Base-by-base conservation (phyloP, 2,113 vertebrate genomes). In the Coracopsis vasa region DNA sequence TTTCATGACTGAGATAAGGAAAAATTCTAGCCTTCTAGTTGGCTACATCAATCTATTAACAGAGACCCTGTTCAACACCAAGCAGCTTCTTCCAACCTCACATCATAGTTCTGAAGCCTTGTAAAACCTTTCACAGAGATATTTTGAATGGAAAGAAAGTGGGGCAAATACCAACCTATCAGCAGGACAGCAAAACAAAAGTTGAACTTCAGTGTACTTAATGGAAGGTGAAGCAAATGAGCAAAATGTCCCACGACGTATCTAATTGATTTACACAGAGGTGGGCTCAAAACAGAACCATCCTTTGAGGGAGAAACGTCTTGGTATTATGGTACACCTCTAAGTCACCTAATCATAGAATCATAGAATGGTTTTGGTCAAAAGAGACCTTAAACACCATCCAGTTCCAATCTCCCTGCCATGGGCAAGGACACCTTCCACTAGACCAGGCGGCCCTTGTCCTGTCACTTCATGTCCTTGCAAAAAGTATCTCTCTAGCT, bases 121-220 rank as follows among this genome's bases (percentile, higher is more conserved):
- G 9, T 5, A 65, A 65, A 28, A 47, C 0, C 13, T 74, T 73
- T 27, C 1, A 6, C 31, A 58, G 65, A 45, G 72, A 39, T 29
- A 13, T 10, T 24, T 31, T 1, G 2, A n/a, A 13, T 9, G 60
- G 60, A 71, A 78, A 39, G 10, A 2, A 17, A 8, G 21, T 0
- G 3, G 11, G 60, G 4, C 0, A 1, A 75, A 56, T 31, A 29
- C 42, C 29, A 21, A 4, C 35, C 48, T 64, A 51, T 39, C 72
- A 31, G 21, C 11, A 72, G 28, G 19, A 31, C 21, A 10, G n/a
- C 1, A 5, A 29, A 50, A 28, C 1, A 11, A 50, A 45, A 69
- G 16, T 41, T 77, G 77, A 62, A 27, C 23, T 67, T 72, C 39
- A 64, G 47, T 3, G 1, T 21, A 16, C 11, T 64, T 15, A 33